Conservation (phyloP, 2,888 invertebrate genomes). For the Glyphotaelius pellucidus region DNA sequence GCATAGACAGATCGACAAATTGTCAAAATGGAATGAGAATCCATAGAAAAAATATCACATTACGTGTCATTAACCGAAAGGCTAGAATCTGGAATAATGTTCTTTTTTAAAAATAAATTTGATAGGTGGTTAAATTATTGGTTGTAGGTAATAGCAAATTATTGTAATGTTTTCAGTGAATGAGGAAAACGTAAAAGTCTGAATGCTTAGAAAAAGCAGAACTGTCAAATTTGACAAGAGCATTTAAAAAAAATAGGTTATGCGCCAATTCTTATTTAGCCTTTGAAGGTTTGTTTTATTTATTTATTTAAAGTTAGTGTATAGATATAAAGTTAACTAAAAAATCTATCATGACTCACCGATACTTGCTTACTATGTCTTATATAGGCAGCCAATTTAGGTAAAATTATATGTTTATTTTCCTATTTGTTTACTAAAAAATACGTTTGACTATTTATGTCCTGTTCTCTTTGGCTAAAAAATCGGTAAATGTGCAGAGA, state of each 20-base stretch:
- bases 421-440: neutral
- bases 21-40: neutral
- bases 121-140: neutral
- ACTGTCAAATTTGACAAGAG: neutral
- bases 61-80: slow-evolving; percentile 10
- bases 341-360: slow-evolving; percentile 66
- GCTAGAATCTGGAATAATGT: neutral
- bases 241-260: neutral
- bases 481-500: too few species aligned
- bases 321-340: neutral
- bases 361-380: slow-evolving; percentile 86
- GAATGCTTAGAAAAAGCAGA: neutral
- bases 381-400: slow-evolving; percentile 88
- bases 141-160: too few species aligned
- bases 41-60: neutral
- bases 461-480: neutral
- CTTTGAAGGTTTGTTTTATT: neutral
- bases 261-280: neutral
- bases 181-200: neutral
- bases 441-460: neutral
- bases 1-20: slow-evolving; percentile 26
- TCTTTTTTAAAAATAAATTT: neutral
- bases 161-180: neutral
- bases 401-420: slow-evolving; percentile 72
- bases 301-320: neutral